phyloP scores from a whole-genome alignment of 2,113 vertebrate species.

The Hassar affinis region DNA sequence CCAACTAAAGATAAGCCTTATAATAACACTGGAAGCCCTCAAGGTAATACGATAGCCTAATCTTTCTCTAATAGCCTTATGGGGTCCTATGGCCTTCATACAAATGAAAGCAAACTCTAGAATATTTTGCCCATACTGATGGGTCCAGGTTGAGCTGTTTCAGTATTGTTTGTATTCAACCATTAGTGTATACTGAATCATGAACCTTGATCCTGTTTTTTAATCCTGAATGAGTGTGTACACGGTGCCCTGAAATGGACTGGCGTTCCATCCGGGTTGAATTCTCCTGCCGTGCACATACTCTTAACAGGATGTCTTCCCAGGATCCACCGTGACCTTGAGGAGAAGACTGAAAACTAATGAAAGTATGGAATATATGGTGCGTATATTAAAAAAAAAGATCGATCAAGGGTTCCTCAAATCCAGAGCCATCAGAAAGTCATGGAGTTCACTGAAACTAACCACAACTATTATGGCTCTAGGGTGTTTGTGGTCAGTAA shows the following conservation, averaged over 20 bases:
- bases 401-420: not conserved
- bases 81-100: not conserved
- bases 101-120: not conserved
- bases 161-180: not conserved
- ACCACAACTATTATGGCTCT: not conserved
- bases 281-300: not conserved
- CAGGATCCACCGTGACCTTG: not conserved
- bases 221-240: not conserved
- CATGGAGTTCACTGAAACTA: not conserved
- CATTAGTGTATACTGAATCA: not conserved
- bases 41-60: slow-evolving; percentile 3
- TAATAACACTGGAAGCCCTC: not conserved
- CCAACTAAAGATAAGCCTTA: slow-evolving; percentile 13
- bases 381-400: not conserved
- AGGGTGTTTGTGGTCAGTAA: not conserved
- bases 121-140: not conserved
- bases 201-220: not conserved
- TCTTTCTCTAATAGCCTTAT: not conserved
- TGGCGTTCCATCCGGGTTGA: not conserved
- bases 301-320: not conserved
- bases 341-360: not conserved
- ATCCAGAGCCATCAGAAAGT: not conserved
- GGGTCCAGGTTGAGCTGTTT: not conserved
- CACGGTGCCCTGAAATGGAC: not conserved
- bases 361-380: not conserved